These are phyloP conservation scores for Autographa gamma DNA, from an alignment of 2,888 invertebrate species.

Conservation along the genomic window DNA sequence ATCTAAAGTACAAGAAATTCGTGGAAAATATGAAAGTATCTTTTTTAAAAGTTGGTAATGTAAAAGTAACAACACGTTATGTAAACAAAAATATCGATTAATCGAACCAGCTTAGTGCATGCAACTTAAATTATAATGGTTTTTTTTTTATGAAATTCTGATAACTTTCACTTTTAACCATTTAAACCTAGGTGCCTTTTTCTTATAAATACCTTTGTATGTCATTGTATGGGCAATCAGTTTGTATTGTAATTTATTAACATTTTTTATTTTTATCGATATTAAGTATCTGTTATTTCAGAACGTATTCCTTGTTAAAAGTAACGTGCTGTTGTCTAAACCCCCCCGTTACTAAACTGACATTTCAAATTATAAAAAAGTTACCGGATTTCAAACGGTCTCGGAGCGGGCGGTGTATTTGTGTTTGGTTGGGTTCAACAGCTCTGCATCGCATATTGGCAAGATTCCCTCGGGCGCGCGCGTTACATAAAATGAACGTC, in stretches of 20 bases:
- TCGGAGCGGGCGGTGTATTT: conserved; percentile 62
- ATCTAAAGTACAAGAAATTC: no score
- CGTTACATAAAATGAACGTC: conserved; percentile 83
- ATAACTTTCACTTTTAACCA: no score
- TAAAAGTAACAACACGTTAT: no score
- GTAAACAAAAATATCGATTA: no score
- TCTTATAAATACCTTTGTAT: no score
- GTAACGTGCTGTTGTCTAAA: conserved; percentile 17
- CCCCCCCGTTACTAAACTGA: conserved; percentile 55
- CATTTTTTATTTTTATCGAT: background rate
- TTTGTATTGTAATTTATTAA: background rate
- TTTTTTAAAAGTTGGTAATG: no score
- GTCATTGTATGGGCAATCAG: no score
- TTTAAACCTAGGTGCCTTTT: no score
- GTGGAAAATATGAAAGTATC: no score
- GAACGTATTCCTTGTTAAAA: background rate
- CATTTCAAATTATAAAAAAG: conserved; percentile 78
- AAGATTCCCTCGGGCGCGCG: conserved; percentile 83
- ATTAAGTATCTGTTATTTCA: background rate
- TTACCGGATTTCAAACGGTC: conserved; percentile 84
- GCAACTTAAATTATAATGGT: no score
- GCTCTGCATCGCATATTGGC: conserved; percentile 79
- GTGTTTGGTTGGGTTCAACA: conserved; percentile 67
- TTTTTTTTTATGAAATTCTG: no score
- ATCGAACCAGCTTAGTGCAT: no score